Evolutionary conservation across 2,888 invertebrate genomes (phyloP).

Genomic region (Encarsia formosa): DNA sequence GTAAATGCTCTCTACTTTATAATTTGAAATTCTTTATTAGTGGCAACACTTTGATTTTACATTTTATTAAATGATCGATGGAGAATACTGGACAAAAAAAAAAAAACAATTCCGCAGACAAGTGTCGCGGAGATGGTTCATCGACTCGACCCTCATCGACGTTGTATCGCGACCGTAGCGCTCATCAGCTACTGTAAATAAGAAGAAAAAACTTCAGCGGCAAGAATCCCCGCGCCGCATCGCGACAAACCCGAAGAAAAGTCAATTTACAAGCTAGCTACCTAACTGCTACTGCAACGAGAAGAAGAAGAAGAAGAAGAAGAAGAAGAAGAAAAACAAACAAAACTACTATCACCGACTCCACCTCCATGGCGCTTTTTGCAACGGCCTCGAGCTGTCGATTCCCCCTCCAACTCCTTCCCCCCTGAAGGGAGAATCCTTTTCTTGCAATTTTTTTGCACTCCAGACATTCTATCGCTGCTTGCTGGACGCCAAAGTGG

Average conservation of each 20-base stretch:
- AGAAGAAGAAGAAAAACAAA: constrained; percentile 9
- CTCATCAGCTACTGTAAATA: not conserved
- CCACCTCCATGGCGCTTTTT: too few relatives aligned
- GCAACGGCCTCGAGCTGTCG: constrained; percentile 10
- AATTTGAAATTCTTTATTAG: too few relatives aligned
- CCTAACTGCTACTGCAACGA: not conserved
- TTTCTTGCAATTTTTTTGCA: not conserved
- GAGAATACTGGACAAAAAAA: too few relatives aligned
- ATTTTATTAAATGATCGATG: too few relatives aligned
- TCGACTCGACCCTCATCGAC: constrained; percentile 12
- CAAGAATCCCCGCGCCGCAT: not conserved
- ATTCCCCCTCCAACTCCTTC: constrained; percentile 3
- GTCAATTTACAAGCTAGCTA: constrained; percentile 19
- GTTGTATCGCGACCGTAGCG: constrained; percentile 5
- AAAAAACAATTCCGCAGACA: too few relatives aligned
- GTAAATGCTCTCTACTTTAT: too few relatives aligned
- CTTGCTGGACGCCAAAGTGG: not conserved
- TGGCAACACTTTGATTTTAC: too few relatives aligned
- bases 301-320: not conserved
- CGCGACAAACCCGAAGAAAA: constrained; percentile 12
- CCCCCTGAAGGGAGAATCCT: constrained; percentile 16
- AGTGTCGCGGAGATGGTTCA: too few relatives aligned
- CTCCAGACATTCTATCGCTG: not conserved
- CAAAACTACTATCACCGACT: not conserved
- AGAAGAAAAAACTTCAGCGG: too few relatives aligned